phyloP scores from a whole-genome alignment of 2,113 vertebrate species.

The Campylomormyrus tamandua region DNA sequence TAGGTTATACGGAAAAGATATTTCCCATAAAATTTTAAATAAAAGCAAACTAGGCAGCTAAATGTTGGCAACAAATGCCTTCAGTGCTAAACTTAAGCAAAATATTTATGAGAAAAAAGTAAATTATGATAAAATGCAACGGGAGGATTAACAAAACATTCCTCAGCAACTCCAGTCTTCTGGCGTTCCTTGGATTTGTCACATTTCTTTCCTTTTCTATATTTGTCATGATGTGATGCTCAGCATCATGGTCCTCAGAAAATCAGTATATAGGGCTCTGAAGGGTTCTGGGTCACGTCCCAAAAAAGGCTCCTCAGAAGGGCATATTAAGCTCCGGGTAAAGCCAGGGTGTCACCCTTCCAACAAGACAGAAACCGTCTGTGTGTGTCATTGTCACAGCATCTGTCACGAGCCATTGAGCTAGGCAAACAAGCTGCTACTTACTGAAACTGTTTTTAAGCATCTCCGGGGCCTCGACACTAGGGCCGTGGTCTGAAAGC shows the following conservation, averaged over 20 bases:
- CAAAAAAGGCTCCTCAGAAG: neutral
- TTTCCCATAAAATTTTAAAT: neutral
- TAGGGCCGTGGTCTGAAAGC: neutral
- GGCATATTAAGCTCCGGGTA: neutral
- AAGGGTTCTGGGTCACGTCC: neutral
- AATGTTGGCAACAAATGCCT: neutral
- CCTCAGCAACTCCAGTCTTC: neutral
- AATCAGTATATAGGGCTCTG: neutral
- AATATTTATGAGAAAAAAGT: neutral
- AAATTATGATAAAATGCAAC: neutral
- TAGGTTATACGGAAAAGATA: neutral
- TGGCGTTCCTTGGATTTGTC: neutral
- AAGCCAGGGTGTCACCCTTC: neutral
- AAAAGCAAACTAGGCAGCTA: neutral
- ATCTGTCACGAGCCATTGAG: slow-evolving; percentile 24
- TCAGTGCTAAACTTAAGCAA: neutral
- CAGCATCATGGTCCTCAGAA: neutral
- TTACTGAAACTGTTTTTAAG: neutral
- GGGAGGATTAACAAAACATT: neutral
- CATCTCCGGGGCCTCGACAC: neutral
- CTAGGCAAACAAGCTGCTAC: slow-evolving; percentile 4
- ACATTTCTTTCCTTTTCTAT: neutral
- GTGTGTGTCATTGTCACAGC: slow-evolving; percentile 11
- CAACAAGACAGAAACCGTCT: slow-evolving; percentile 14
- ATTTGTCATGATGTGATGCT: neutral